Evolutionary conservation across 2,113 vertebrate genomes (phyloP).

Genomic region (Grus americana): DNA sequence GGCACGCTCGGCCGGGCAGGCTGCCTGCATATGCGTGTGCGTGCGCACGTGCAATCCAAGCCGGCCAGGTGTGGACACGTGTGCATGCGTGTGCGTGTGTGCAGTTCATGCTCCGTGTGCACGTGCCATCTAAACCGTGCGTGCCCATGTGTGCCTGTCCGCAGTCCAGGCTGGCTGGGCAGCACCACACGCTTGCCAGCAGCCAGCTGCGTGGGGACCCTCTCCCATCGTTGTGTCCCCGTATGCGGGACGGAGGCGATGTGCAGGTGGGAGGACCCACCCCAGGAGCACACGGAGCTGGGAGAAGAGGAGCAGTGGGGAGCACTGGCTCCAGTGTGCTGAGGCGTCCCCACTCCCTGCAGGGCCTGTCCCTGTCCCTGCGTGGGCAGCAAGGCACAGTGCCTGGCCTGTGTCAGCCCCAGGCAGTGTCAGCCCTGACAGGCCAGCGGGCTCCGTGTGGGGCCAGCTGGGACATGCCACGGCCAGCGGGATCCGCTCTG

Average conservation of each 20-base stretch:
- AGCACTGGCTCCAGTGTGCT: fast-evolving
- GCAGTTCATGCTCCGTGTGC: fast-evolving
- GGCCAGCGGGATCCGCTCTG: fast-evolving
- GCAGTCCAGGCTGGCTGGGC: background rate
- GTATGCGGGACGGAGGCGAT: fast-evolving
- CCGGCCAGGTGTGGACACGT: background rate
- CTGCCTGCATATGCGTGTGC: background rate
- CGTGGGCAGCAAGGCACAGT: background rate
- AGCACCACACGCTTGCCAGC: fast-evolving
- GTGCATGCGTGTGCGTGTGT: background rate
- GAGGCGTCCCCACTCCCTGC: fast-evolving
- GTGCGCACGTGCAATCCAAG: background rate
- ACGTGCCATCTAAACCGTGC: background rate
- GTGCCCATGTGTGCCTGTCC: background rate
- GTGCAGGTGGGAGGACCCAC: background rate
- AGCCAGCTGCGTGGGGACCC: background rate
- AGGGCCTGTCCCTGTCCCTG: background rate
- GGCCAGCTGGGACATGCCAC: fast-evolving
- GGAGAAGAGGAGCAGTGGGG: too few relatives aligned
- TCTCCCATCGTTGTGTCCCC: fast-evolving
- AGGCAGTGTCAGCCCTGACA: fast-evolving
- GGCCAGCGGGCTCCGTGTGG: fast-evolving
- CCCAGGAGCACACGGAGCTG: fast-evolving
- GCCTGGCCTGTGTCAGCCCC: background rate
- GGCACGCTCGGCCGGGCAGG: fast-evolving